phyloP scores from a whole-genome alignment of 2,888 invertebrate genomes.

The Taenaris catops region DNA sequence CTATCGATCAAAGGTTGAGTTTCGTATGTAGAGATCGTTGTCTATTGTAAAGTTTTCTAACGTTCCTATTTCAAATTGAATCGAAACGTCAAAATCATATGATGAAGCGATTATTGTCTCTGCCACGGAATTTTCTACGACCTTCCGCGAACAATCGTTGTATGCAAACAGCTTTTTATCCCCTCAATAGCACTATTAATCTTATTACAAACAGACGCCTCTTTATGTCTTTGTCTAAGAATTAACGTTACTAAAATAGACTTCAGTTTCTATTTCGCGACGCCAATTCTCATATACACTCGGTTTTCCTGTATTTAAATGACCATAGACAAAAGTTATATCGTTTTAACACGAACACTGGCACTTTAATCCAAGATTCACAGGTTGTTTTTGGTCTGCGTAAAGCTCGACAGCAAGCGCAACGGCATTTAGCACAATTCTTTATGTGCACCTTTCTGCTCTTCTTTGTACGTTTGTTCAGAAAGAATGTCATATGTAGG shows the following conservation, averaged over 20 bases:
- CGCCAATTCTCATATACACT: slow-evolving; percentile 11
- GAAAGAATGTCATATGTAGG: slow-evolving; percentile 70
- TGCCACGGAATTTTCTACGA: slow-evolving; percentile 36
- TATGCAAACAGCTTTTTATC: slow-evolving; percentile 5
- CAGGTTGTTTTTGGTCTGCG: slow-evolving; percentile 52
- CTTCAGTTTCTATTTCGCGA: slow-evolving; percentile 9
- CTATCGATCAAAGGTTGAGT: slow-evolving; percentile 4
- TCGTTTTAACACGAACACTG: slow-evolving; percentile 57
- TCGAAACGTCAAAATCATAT: slow-evolving; percentile 5
- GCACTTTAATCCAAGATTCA: slow-evolving; percentile 59
- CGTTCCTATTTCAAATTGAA: slow-evolving; percentile 1
- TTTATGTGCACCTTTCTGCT: slow-evolving; percentile 59
- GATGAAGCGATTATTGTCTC: slow-evolving; percentile 5
- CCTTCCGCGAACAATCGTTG: slow-evolving; percentile 25
- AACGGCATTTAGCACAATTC: slow-evolving; percentile 53
- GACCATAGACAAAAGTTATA: slow-evolving; percentile 70
- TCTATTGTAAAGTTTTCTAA: background rate
- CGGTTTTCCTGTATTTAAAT: slow-evolving; percentile 45
- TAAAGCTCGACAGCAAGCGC: slow-evolving; percentile 56
- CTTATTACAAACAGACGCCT: slow-evolving; percentile 35
- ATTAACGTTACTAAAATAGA: slow-evolving; percentile 29
- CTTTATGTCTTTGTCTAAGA: slow-evolving; percentile 36
- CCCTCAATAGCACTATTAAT: slow-evolving; percentile 22
- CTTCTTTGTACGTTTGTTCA: slow-evolving; percentile 44
- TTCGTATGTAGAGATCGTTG: background rate